Base-by-base conservation (phyloP, 2,113 vertebrate species). In the Perca flavescens region DNA sequence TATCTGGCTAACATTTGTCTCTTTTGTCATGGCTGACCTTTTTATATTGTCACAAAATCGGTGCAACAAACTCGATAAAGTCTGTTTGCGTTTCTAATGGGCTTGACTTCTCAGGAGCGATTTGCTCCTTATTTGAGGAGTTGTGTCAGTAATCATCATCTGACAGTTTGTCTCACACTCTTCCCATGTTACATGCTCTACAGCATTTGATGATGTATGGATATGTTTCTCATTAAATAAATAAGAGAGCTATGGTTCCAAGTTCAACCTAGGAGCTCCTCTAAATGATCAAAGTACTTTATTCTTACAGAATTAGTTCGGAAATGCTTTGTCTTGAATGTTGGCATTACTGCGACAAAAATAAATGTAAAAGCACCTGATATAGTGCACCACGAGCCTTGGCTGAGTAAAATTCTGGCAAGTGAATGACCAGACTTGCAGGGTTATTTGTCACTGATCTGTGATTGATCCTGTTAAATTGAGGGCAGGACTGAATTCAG, bases 391-490 rank as follows among this genome's bases (percentile, higher is more conserved):
- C 56, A 8, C 0, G 6, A 71, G 31, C 11, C 31, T 62, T 28
- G 14, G 22, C 0, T 40, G 65, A 75, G 6, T 31, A 15, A 34
- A 21, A 46, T 16, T 16, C 8, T 65, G 31, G 65, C 17, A 25
- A 40, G 13, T 62, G 47, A 71, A 17, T 63, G 62, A 58, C 34
- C 17, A 53, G n/a, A 36, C 11, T 25, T n/a, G 49, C 65, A n/a
- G 25, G 21, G 4, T 31, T 54, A 13, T 86, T 76, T 53, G 54
- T 83, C 79, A 77, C 15, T 54, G 50, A 58, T 7, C 47, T 34
- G 43, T 31, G 21, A 68, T 5, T 14, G 21, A 65, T 52, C 17
- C 52, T 17, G 46, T 16, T 28, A 5, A 52, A 31, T 2, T 36
- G 52, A 68, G 46, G 11, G n/a, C 56, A 54, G 72, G 22, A 64